Evolutionary conservation across 2,113 vertebrate species (phyloP).

Genomic region (Uria lomvia): DNA sequence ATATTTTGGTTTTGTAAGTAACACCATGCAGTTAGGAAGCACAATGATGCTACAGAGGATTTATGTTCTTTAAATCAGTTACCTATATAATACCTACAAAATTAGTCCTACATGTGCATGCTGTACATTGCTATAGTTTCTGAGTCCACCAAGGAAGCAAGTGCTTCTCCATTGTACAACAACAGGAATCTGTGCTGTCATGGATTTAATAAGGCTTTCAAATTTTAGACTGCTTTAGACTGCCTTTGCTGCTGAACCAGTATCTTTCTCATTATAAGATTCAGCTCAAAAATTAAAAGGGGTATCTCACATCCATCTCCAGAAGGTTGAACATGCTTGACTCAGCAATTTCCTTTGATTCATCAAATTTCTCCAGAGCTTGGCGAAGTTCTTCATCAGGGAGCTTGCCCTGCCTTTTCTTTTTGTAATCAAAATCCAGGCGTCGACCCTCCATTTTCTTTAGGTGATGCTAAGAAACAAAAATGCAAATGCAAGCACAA

Average conservation of each 20-base stretch:
- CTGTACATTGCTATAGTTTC: background rate
- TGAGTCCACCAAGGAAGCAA: background rate
- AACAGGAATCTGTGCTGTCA: background rate
- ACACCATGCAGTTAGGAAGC: background rate
- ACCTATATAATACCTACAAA: background rate
- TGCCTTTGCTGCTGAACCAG: background rate
- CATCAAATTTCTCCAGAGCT: slow-evolving; percentile 96
- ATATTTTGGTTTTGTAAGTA: background rate
- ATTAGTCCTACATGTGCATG: background rate
- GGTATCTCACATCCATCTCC: slow-evolving; percentile 92
- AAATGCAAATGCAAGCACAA: background rate
- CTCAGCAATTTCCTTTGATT: slow-evolving; percentile 96
- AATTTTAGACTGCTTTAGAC: background rate
- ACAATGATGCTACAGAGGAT: background rate
- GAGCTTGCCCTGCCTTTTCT: slow-evolving; percentile 95
- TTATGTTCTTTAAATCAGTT: background rate
- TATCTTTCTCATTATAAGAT: background rate
- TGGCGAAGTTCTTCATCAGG: slow-evolving; percentile 94
- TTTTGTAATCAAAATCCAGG: slow-evolving; percentile 98
- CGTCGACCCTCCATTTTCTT: slow-evolving; percentile 96
- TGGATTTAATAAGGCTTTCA: background rate
- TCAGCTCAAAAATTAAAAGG: background rate
- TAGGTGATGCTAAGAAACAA: slow-evolving; percentile 87
- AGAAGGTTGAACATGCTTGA: slow-evolving; percentile 98
- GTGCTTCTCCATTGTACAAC: background rate